Base-by-base conservation (phyloP, 2,113 vertebrate species). In the Protobothrops flavoviridis region DNA sequence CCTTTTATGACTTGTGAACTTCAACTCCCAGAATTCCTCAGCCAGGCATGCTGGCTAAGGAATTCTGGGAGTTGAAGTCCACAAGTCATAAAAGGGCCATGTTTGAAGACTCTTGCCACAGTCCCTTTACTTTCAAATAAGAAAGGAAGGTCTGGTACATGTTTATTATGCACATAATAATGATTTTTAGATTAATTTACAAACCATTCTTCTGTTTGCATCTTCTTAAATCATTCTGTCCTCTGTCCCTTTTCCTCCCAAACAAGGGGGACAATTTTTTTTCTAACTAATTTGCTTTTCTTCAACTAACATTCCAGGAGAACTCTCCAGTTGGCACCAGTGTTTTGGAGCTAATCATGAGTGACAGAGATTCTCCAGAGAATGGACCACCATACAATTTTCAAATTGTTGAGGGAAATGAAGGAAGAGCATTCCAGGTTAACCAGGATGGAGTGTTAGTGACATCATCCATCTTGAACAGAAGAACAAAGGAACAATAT, bases 361-460 rank as follows among this genome's bases (percentile, higher is more conserved):
- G 95, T 0, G 99, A 99, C 97, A 98, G 96, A n/a, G 99, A 99
- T 97, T 98, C 98, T 5, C 98, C 98, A 56, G 98, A 97, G 95
- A 99, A 99, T 2, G 99, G 99, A 0, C 98, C 98, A 0, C 99
- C 99, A 0, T 99, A 99, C 95, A 97, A 98, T 0, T 99, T 99
- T 97, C 98, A 97, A 92, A 98, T 99, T 94, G 97, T 98, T 29
- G 98, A 98, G 17, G 99, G 99, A 87, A 99, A 99, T 0, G 97
- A 98, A 1, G 98, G 98, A 86, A 98, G 97, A 0, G 97, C 97
- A 55, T 99, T 99, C 97, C 98, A 98, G 26, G 96, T 99, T 15
- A 99, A 98, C 95, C 98, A 98, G 26, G 98, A 98, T 0, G 99
- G 99, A 5, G 97, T 99, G 94, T 97, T 99, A 95, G 98, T 98